These are phyloP conservation scores for Eupithecia dodoneata DNA, from an alignment of 2,888 invertebrate species.

Conservation along the genomic window DNA sequence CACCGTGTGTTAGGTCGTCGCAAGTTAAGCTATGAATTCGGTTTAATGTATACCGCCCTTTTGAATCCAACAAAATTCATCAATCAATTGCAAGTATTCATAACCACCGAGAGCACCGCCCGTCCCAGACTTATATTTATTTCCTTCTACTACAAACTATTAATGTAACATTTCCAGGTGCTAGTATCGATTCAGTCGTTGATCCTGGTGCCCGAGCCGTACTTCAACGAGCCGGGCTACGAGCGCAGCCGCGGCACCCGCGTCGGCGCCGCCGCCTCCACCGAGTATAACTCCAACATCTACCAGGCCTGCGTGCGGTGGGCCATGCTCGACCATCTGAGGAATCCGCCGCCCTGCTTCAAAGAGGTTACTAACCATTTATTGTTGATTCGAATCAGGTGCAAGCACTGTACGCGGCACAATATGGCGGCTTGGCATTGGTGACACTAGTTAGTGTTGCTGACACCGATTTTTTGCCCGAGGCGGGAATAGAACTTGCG, in stretches of 20 bases:
- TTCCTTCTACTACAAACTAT: not conserved
- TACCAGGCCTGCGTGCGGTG: conserved; percentile 97
- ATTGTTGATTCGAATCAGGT: not conserved
- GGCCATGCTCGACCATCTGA: conserved; percentile 97
- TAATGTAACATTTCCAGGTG: conserved; percentile 82
- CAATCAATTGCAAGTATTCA: not conserved
- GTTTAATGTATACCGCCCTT: no score
- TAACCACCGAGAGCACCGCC: not conserved
- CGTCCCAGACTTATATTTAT: not conserved
- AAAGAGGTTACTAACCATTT: conserved; percentile 86
- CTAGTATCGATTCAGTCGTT: conserved; percentile 96
- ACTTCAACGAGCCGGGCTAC: conserved; percentile 97
- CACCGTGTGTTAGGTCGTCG: no score
- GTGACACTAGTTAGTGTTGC: no score
- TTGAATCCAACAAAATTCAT: no score
- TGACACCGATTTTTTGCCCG: no score
- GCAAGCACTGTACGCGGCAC: no score
- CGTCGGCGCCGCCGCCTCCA: conserved; percentile 93
- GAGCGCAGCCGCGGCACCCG: conserved; percentile 95
- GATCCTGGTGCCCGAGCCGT: conserved; percentile 96
- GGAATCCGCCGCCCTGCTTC: conserved; percentile 95
- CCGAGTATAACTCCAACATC: conserved; percentile 97
- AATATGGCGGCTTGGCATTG: no score
- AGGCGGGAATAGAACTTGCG: no score
- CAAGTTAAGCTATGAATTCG: no score